These are phyloP conservation scores for Clarias gariepinus DNA, from an alignment of 2,113 vertebrate genomes.

Conservation along the genomic window DNA sequence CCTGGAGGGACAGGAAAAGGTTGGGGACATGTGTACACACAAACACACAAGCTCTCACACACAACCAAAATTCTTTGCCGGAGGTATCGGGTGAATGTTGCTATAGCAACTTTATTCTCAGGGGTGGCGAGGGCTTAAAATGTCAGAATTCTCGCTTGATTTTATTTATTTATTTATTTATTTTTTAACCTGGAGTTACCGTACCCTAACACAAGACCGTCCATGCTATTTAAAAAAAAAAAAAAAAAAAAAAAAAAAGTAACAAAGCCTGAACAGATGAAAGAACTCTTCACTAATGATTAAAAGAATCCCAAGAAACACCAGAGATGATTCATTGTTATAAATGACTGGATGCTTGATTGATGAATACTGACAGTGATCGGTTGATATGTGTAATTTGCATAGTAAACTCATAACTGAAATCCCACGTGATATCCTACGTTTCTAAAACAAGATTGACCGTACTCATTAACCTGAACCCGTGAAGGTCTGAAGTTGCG, in stretches of 20 bases:
- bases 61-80: constrained; percentile 18
- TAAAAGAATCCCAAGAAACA: background rate
- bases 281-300: background rate
- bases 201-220: constrained; percentile 12
- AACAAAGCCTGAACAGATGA: background rate
- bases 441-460: background rate
- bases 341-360: background rate
- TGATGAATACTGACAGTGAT: background rate
- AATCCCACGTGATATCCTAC: background rate
- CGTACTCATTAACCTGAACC: background rate
- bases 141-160: constrained; percentile 18
- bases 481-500: background rate
- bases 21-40: background rate
- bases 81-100: constrained; percentile 50
- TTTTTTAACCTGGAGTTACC: background rate
- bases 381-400: background rate
- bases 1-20: constrained; percentile 12
- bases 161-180: background rate
- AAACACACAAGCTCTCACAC: constrained; percentile 9
- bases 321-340: background rate
- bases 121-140: constrained; percentile 23
- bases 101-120: constrained; percentile 40
- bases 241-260: background rate
- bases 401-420: background rate
- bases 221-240: background rate